phyloP scores from a whole-genome alignment of 1,140 invertebrate genomes.

The Portunus trituberculatus region DNA sequence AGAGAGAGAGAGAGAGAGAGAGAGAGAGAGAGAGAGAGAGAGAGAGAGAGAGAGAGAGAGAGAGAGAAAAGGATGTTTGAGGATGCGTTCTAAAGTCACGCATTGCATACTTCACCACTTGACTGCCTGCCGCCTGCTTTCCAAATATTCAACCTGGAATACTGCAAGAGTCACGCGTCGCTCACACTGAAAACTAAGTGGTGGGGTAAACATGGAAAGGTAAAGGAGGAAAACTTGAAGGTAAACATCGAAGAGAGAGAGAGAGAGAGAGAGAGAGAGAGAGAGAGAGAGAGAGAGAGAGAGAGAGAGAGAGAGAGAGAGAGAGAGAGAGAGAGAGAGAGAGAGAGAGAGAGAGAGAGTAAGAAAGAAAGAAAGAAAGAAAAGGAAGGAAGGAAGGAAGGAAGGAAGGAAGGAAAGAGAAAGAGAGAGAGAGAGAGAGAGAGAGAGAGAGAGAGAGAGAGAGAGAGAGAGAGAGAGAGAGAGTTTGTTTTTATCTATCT shows the following conservation, averaged over 20 bases:
- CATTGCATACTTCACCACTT: too few species aligned
- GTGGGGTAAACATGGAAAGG: too few species aligned
- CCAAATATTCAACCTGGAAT: too few species aligned
- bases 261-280: not conserved
- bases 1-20: constrained; percentile 47
- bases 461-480: too few species aligned
- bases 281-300: constrained; percentile 11
- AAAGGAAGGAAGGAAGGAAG: not conserved
- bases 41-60: constrained; percentile 48
- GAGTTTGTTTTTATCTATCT: not conserved
- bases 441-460: too few species aligned
- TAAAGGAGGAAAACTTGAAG: too few species aligned
- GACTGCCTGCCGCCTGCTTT: too few species aligned
- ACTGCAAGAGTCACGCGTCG: too few species aligned
- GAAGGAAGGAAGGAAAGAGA: not conserved
- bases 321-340: not conserved
- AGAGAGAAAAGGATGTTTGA: not conserved
- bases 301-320: constrained; percentile 11
- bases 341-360: not conserved
- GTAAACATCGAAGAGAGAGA: not conserved
- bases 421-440: not conserved
- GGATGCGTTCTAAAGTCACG: not conserved
- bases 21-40: constrained; percentile 44
- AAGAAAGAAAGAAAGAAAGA: not conserved
- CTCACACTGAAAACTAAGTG: too few species aligned